Conservation (phyloP, 30 jellyfish, hydroid and myxozoan species). For the Hydractinia symbiolongicarpus region DNA sequence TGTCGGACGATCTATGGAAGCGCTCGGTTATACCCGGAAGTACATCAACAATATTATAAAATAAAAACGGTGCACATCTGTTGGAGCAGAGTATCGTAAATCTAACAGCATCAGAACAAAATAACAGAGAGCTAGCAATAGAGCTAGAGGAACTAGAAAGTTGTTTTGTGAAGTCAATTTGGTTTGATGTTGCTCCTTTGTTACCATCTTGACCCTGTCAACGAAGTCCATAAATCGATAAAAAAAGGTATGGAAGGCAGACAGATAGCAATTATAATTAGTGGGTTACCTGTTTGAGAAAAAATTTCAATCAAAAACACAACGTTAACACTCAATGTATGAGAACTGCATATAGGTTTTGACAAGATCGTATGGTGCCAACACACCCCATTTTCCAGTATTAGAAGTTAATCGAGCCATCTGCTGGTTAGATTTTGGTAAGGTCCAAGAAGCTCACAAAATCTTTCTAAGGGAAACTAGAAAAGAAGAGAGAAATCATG, state of each 20-base stretch:
- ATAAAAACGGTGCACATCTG: background rate
- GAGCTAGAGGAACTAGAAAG: background rate
- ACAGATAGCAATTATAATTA: slow-evolving; percentile 10
- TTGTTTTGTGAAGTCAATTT: background rate
- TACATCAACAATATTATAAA: background rate
- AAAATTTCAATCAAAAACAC: too few relatives aligned
- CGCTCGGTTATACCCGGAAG: background rate
- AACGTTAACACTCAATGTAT: too few relatives aligned
- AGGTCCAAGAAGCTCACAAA: too few relatives aligned
- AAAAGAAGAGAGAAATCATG: too few relatives aligned
- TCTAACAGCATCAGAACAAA: background rate
- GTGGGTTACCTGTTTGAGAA: slow-evolving; percentile 58
- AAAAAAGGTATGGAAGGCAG: background rate
- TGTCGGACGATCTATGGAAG: background rate
- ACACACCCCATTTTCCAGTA: too few relatives aligned
- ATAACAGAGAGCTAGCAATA: background rate
- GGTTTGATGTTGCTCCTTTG: slow-evolving; percentile 2
- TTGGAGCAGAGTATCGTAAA: background rate
- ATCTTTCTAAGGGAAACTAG: too few relatives aligned
- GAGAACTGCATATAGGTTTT: too few relatives aligned
- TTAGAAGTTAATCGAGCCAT: too few relatives aligned
- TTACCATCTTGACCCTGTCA: background rate
- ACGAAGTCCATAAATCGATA: background rate
- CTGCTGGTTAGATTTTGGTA: too few relatives aligned
- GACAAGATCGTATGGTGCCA: too few relatives aligned